phyloP scores from a whole-genome alignment of 2,113 vertebrate genomes.

The Coturnix japonica region DNA sequence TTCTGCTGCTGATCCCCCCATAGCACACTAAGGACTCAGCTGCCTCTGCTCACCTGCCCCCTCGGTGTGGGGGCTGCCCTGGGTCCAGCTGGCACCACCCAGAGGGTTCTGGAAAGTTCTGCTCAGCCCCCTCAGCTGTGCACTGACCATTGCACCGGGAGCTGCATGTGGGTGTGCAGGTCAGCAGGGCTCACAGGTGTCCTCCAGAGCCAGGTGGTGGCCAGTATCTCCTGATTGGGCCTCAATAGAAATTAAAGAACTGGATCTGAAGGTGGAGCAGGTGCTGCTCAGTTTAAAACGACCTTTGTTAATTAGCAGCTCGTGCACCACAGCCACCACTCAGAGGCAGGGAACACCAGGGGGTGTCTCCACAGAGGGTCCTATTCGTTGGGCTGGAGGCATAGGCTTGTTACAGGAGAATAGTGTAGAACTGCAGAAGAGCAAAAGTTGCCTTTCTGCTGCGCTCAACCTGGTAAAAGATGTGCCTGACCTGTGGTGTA shows the following conservation, averaged over 20 bases:
- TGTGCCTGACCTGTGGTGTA: fast-evolving
- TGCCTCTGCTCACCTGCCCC: fast-evolving
- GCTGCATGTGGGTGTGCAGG: background rate
- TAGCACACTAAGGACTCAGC: background rate
- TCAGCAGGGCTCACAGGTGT: background rate
- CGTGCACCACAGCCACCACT: background rate
- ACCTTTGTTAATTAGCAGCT: background rate
- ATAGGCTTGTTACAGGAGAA: background rate
- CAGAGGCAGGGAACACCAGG: background rate
- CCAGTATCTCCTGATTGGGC: background rate
- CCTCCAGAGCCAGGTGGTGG: background rate
- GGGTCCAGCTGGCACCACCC: background rate
- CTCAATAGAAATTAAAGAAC: background rate
- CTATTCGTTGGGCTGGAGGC: background rate
- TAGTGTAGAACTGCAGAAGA: background rate
- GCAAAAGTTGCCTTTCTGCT: background rate
- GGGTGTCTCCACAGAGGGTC: fast-evolving
- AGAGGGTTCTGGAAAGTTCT: background rate
- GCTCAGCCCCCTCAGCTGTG: fast-evolving
- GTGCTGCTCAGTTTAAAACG: fast-evolving
- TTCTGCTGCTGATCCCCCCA: background rate
- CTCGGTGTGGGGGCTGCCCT: background rate
- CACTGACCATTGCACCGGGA: background rate
- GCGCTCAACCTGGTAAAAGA: background rate
- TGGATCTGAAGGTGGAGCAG: fast-evolving